Base-by-base conservation (phyloP, 2,113 vertebrate species). In the Edolisoma coerulescens region DNA sequence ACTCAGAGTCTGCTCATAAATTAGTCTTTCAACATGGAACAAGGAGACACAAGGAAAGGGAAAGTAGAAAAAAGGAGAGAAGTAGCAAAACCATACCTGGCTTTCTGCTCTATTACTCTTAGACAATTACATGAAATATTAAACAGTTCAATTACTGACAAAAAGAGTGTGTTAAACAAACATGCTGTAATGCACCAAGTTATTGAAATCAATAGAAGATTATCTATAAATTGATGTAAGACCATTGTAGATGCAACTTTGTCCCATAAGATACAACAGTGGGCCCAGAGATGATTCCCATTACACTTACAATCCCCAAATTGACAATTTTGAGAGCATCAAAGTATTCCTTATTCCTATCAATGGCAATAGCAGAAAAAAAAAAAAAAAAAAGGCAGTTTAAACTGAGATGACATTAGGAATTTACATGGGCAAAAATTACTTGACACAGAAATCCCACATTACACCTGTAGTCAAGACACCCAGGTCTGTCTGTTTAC, bases 1-100 rank as follows among this genome's bases (percentile, higher is more conserved):
- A 95, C 67, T 95, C 85, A 96, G 56, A 90, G 57, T 56, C 69
- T 84, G 37, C 53, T 87, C 57, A 89, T 91, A 89, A 93, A 96
- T 96, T 76, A 84, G 59, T 84, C 83, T 75, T 65, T 94, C 90
- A 88, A 82, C 54, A 49, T 52, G 30, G 65, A 94, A 71, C 39
- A 92, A 93, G 59, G 70, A 92, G 73, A 60, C 47, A 83, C 49
- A 54, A 92, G 37, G 30, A 88, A 80, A 94, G 24, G 2, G 7
- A 87, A 93, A 21, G 20, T 4, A 92, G 60, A 65, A 87, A 74
- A 90, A 83, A 53, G 11, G 14, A 44, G 49, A 69, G 33, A 59
- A 89, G 49, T 32, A 82, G 13, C 4, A 70, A 70, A 85, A 50
- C 8, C 2, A 2, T 42, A 13, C 32, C 35, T 90, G 23, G 9